Evolutionary conservation across 2,113 vertebrate genomes (phyloP).

Genomic region (Capra hircus): DNA sequence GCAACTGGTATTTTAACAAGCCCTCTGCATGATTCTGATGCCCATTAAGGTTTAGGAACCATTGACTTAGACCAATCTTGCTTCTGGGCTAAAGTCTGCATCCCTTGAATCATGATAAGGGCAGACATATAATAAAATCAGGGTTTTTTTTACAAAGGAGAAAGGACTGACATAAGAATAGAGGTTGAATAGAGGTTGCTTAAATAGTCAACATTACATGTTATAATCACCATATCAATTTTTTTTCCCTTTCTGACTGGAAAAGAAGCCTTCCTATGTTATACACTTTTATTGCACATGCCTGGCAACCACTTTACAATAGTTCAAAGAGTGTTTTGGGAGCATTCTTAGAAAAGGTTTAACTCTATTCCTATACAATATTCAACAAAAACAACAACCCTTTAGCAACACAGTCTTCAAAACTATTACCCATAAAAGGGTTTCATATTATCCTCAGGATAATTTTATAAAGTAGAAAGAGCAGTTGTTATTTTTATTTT

Average conservation of each 20-base stretch:
- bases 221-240: neutral
- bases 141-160: neutral
- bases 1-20: neutral
- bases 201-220: neutral
- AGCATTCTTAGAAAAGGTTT: neutral
- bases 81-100: neutral
- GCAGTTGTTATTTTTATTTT: slow-evolving; percentile 27
- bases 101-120: neutral
- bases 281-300: neutral
- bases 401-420: neutral
- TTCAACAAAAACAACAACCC: neutral
- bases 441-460: neutral
- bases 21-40: neutral
- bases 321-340: neutral
- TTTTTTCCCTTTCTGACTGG: neutral
- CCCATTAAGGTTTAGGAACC: neutral
- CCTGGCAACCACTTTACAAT: neutral
- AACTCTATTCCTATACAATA: neutral
- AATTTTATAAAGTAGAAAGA: neutral
- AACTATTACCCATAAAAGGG: neutral
- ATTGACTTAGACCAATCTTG: neutral
- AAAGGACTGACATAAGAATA: neutral
- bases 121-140: neutral
- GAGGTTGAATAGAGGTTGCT: neutral
- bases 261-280: neutral